These are phyloP conservation scores for Phyllotis vaccarum DNA, from an alignment of 2,797 vertebrate genomes.

Conservation along the genomic window DNA sequence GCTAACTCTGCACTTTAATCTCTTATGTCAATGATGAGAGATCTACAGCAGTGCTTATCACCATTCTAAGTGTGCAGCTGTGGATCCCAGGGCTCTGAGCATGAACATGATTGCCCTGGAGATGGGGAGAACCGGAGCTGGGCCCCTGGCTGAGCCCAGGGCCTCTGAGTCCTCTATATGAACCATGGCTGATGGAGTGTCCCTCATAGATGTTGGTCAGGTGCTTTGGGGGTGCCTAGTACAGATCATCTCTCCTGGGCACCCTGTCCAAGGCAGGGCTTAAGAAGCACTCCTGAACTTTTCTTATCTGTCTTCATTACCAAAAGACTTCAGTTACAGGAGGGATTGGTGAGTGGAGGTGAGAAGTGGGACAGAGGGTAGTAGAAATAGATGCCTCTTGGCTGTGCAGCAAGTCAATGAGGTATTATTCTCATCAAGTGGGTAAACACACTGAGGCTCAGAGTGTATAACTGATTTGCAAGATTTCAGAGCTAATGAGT, in stretches of 20 bases:
- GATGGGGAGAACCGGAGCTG: background rate
- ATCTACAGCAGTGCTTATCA: background rate
- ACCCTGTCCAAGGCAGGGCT: background rate
- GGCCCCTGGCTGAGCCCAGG: background rate
- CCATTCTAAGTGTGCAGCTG: background rate
- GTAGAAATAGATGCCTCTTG: background rate
- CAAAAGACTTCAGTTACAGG: background rate
- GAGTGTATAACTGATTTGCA: background rate
- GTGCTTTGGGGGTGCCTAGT: background rate
- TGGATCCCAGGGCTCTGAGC: background rate
- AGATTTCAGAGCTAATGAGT: background rate
- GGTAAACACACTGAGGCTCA: slow-evolving; percentile 31
- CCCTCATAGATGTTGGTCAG: background rate
- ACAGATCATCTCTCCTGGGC: background rate
- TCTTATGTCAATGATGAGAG: background rate
- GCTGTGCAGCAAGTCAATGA: background rate
- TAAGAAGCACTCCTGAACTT: background rate
- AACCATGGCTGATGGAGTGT: background rate
- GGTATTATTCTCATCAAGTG: background rate
- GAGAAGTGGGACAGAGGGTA: background rate
- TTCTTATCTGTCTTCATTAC: background rate
- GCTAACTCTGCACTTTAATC: background rate
- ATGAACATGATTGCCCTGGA: background rate
- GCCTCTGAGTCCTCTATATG: background rate
- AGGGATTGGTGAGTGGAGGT: background rate